Percentiles rank a stretch among this genome's conserved stretches.
Evolutionary conservation across 1,140 invertebrate genomes (phyloP).

Genomic region (Calephelis nemesis): DNA sequence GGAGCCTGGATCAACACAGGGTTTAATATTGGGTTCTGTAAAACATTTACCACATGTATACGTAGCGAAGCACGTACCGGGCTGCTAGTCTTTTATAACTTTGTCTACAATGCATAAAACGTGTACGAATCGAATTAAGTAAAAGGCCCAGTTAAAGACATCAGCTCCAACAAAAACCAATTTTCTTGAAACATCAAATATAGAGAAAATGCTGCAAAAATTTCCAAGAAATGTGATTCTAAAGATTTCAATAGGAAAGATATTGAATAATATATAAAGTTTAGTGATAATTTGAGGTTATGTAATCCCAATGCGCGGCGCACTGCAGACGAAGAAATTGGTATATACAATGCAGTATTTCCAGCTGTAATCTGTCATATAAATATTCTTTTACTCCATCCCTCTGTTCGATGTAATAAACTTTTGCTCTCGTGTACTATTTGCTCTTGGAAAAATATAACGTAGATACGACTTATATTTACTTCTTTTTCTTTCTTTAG

Average conservation of each 20-base stretch:
- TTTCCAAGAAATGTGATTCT: conserved; percentile 45
- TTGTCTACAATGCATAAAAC: too few species aligned
- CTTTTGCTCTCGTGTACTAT: background rate
- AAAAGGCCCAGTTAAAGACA: too few species aligned
- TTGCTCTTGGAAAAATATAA: conserved; percentile 5
- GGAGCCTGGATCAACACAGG: too few species aligned
- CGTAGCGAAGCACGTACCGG: too few species aligned
- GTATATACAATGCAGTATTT: conserved; percentile 16
- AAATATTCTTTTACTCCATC: conserved; percentile 1
- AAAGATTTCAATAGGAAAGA: conserved; percentile 41
- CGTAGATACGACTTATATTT: background rate
- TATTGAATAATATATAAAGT: conserved; percentile 57
- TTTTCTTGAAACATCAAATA: conserved; percentile 63
- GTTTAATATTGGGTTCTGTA: too few species aligned
- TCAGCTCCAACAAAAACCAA: conserved; percentile 39
- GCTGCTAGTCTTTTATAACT: too few species aligned
- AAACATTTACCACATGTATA: too few species aligned
- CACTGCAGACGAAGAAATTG: conserved; percentile 45
- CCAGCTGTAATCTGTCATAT: conserved; percentile 18
- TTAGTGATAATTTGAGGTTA: conserved; percentile 57
- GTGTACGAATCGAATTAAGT: too few species aligned
- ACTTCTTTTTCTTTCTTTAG: too few species aligned
- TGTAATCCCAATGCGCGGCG: conserved; percentile 61
- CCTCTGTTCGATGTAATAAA: conserved; percentile 8
- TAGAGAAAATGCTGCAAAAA: conserved; percentile 56